Evolutionary conservation across 2,888 invertebrate genomes (phyloP).

Genomic region (Seladonia tumulorum): DNA sequence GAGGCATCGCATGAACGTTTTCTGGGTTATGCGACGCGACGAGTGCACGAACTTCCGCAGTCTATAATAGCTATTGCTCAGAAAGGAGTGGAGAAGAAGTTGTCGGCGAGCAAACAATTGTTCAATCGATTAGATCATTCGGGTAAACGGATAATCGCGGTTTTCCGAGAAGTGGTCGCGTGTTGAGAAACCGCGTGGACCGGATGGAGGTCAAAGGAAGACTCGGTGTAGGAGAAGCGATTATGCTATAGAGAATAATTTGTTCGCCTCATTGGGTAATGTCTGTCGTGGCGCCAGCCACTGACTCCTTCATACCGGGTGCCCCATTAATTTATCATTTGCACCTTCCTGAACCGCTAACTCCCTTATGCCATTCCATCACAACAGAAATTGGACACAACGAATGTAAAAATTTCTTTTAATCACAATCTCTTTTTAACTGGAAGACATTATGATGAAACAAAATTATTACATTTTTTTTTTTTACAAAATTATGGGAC

Average conservation of each 20-base stretch:
- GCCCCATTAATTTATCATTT: not conserved
- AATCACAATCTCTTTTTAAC: too few relatives aligned
- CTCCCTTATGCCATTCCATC: not conserved
- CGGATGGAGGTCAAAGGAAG: constrained; percentile 63
- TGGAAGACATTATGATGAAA: too few relatives aligned
- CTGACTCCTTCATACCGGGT: constrained; percentile 61
- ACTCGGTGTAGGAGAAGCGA: constrained; percentile 67
- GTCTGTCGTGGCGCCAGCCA: constrained; percentile 75
- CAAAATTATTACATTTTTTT: too few relatives aligned
- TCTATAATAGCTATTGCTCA: not conserved
- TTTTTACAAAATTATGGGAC: too few relatives aligned
- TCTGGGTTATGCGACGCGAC: not conserved
- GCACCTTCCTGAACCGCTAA: not conserved
- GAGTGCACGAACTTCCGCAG: not conserved
- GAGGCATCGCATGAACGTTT: not conserved
- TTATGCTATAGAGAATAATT: constrained; percentile 77
- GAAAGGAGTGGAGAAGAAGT: not conserved
- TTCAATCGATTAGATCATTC: constrained; percentile 39
- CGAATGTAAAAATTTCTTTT: too few relatives aligned
- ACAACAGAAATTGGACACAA: not conserved
- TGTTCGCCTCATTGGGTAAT: constrained; percentile 77
- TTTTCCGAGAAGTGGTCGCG: constrained; percentile 67
- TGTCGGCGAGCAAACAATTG: constrained; percentile 11
- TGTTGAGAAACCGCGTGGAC: constrained; percentile 56
- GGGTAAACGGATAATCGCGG: constrained; percentile 37